Evolutionary conservation across 1,140 invertebrate genomes (phyloP), one percentile per base, ranked within the genome.

Genomic region (Ctenoplectra terminalis): DNA sequence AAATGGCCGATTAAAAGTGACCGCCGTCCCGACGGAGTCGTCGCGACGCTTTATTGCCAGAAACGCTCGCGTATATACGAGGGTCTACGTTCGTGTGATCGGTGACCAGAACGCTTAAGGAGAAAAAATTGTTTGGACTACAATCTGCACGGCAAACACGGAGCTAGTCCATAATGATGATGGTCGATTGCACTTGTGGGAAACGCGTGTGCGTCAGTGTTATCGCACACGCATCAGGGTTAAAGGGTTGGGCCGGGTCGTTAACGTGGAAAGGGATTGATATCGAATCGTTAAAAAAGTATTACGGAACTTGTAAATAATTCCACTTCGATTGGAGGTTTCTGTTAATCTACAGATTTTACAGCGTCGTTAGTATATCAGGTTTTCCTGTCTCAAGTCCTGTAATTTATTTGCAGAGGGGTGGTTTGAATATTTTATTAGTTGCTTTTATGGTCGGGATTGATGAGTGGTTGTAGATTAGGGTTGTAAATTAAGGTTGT

Each of bases 1-100:
- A 84, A 85, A 85, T 73, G 84, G 64, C 26, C 63, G 70, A 85
- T 84, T 85, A 85, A 82, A 85, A 82, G 80, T 85, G 83, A 82
- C 69, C 74, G 70, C 37, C 37, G 80, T 63, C 74, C 70, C 80
- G 61, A 46, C 72, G 69, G 73, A 82, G 73, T 77, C 83, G 80
- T 70, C 72, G 79, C 66, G 79, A 50, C 54, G 82, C 73, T 82
- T 85, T 85, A 82, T 78, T 63, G 61, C 61, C 48, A 40, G 40
- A 9, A 40, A 40, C 40, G 54, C 37, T 13, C 43, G 34, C 29
- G 31, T 46, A 50, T 40, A 26, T 17, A 23, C n/a, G 26, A 26
- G 29, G 17, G 29, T 31, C 29, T 58, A 31, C 26, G 15, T 1
- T 23, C 8, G 20, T n/a, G n/a, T 8, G 31, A 29, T 20, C 29